Percentiles rank a stretch among this genome's conserved stretches.
Evolutionary conservation across 2,888 invertebrate genomes (phyloP).

Genomic region (Ellobium chinense): DNA sequence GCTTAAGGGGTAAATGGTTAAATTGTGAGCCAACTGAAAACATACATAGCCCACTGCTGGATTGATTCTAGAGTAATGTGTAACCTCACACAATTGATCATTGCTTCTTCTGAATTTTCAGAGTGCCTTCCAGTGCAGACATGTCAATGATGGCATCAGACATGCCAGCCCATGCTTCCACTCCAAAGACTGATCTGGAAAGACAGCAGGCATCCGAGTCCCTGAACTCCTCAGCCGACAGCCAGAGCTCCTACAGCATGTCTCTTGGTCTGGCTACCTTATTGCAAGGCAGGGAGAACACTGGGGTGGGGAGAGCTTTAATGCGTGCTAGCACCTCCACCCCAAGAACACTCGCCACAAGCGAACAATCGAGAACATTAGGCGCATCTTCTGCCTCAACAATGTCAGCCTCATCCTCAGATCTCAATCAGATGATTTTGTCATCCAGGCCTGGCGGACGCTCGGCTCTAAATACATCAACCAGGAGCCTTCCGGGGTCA

Average conservation of each 20-base stretch:
- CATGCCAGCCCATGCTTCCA: constrained; percentile 1
- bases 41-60: too few relatives aligned
- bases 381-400: constrained; percentile 39
- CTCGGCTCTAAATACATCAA: neutral
- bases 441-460: neutral
- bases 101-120: too few relatives aligned
- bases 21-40: too few relatives aligned
- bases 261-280: constrained; percentile 87
- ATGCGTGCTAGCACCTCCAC: constrained; percentile 16
- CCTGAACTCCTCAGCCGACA: neutral
- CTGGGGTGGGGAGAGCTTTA: constrained; percentile 33
- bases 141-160: too few relatives aligned
- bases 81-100: too few relatives aligned
- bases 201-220: neutral
- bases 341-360: constrained; percentile 21
- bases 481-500: constrained; percentile 28
- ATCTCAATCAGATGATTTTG: constrained; percentile 29
- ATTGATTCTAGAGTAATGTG: too few relatives aligned
- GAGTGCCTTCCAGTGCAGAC: too few relatives aligned
- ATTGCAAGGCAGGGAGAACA: constrained; percentile 87
- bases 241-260: constrained; percentile 86
- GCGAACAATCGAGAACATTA: too few relatives aligned
- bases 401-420: neutral
- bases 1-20: too few relatives aligned
- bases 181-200: neutral